Evolutionary conservation across 2,113 vertebrate genomes (phyloP).

Genomic region (Boulengeromyrus knoepffleri): DNA sequence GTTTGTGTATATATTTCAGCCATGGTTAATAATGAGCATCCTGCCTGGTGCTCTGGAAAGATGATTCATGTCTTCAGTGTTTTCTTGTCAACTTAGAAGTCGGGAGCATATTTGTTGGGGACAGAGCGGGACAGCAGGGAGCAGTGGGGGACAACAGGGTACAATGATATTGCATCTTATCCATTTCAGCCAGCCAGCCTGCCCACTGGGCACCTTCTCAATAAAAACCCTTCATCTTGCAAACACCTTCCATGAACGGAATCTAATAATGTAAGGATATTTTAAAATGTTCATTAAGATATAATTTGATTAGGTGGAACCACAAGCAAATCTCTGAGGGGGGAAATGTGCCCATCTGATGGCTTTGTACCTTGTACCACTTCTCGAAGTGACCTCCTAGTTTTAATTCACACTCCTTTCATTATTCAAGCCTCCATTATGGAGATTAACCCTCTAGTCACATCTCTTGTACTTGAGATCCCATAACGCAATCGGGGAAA

Average conservation of each 20-base stretch:
- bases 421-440: background rate
- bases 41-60: background rate
- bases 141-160: background rate
- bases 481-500: background rate
- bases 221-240: background rate
- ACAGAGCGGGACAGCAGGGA: background rate
- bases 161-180: background rate
- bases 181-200: background rate
- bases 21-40: background rate
- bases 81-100: background rate
- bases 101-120: conserved; percentile 11
- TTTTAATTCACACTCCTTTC: conserved; percentile 1
- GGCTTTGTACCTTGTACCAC: background rate
- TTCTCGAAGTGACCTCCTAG: background rate
- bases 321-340: background rate
- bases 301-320: background rate
- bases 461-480: background rate
- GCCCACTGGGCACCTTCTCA: background rate
- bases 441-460: background rate
- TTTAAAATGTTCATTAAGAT: background rate
- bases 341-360: background rate
- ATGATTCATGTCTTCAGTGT: background rate
- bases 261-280: background rate
- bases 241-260: background rate
- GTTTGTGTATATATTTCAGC: background rate